These are phyloP conservation scores for Bradypodion ventrale DNA, from an alignment of 2,797 vertebrate genomes.

Conservation along the genomic window DNA sequence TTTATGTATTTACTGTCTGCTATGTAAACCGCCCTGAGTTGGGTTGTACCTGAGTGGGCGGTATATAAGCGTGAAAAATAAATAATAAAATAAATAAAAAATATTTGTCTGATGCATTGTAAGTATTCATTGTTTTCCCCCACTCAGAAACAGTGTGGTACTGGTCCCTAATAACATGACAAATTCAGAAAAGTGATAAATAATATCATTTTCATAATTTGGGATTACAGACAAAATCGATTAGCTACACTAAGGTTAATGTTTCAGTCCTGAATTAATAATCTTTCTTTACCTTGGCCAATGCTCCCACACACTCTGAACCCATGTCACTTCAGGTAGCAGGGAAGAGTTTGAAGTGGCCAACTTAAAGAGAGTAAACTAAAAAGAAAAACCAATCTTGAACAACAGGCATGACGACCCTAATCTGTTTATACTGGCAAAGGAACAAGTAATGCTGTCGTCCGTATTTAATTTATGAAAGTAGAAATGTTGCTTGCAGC, in stretches of 20 bases:
- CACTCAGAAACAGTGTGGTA: background rate
- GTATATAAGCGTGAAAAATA: no score
- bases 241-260: conserved; percentile 49
- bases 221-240: conserved; percentile 29
- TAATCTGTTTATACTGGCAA: conserved; percentile 64
- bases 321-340: conserved; percentile 24
- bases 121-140: background rate
- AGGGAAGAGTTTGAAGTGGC: conserved; percentile 57
- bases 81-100: no score
- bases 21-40: no score
- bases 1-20: no score
- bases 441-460: conserved; percentile 65
- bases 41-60: no score
- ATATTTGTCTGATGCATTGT: background rate
- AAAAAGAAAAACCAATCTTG: conserved; percentile 63
- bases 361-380: conserved; percentile 62
- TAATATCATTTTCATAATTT: conserved; percentile 25
- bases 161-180: background rate
- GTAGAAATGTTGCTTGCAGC: conserved; percentile 54
- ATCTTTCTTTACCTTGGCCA: conserved; percentile 41
- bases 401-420: conserved; percentile 71
- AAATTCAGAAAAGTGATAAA: background rate
- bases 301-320: conserved; percentile 38
- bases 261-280: conserved; percentile 49
- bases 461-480: conserved; percentile 56